Conservation (phyloP, 1,140 invertebrate genomes). For the Zaprionus ghesquierei region DNA sequence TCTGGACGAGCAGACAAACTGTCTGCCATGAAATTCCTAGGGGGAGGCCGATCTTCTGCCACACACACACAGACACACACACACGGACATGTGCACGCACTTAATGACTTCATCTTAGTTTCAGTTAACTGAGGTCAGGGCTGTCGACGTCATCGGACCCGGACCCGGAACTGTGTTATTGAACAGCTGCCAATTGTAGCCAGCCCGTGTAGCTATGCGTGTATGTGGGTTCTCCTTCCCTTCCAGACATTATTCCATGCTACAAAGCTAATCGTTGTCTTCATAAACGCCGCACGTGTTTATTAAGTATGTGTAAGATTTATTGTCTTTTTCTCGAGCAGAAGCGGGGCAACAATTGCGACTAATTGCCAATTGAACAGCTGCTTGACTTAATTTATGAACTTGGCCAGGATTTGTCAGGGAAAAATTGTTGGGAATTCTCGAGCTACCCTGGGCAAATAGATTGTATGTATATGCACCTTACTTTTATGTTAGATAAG, state of each 20-base stretch:
- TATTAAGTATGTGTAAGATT: constrained; percentile 49
- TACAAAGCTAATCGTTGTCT: background rate
- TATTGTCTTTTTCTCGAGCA: constrained; percentile 14
- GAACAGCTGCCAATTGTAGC: constrained; percentile 74
- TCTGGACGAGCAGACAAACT: constrained; percentile 54
- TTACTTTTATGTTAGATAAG: too few relatives aligned
- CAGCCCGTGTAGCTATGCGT: background rate
- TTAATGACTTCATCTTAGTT: constrained; percentile 60
- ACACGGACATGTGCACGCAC: constrained; percentile 11
- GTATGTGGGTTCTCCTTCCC: constrained; percentile 5
- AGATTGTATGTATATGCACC: too few relatives aligned
- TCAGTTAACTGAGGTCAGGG: constrained; percentile 68
- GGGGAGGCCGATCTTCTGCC: constrained; percentile 29
- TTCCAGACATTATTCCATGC: constrained; percentile 44
- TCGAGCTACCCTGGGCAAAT: too few relatives aligned
- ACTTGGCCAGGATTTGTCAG: background rate
- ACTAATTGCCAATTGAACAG: constrained; percentile 30
- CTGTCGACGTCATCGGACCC: constrained; percentile 33
- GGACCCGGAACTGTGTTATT: constrained; percentile 58
- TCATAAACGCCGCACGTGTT: constrained; percentile 36
- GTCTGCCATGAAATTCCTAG: constrained; percentile 41
- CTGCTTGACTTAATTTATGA: constrained; percentile 27
- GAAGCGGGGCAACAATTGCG: constrained; percentile 33
- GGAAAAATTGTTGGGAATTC: background rate
- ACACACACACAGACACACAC: background rate